Base-by-base conservation (phyloP, 1,140 invertebrate species). In the Tenebrio molitor region DNA sequence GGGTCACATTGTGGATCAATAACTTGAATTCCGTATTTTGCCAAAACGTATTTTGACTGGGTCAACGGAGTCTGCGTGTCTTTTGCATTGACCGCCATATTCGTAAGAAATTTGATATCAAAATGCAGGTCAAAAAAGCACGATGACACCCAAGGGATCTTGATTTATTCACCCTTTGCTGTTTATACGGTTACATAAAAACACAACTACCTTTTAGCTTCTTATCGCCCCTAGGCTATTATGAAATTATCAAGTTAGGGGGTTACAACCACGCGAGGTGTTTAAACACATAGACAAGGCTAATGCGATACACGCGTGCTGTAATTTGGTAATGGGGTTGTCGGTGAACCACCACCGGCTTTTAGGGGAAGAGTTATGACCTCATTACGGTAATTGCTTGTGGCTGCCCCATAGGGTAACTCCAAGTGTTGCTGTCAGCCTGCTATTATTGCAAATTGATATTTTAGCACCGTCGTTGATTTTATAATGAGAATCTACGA, bases 281-380 rank as follows among this genome's bases (percentile, higher is more conserved):
- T 76, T 74, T 76, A 76, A 76, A 73, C 69, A 64, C 58, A 69
- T 69, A 74, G 64, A 53, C 50, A 72, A 65, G 44, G 64, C 71
- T 72, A 72, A 72, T 72, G 71, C 46, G 71, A 72, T 50, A 72
- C 71, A 72, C 71, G 71, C 71, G 71, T 72, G 69, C 64, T 53
- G 68, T 76, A 76, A 76, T 76, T 76, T 73, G 72, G 74, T 76
- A 76, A 76, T 76, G 74, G 74, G 74, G 65, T 72, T 73, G 74
- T 75, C 53, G 66, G 65, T 64, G 44, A 62, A 42, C 71, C 71
- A 63, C 64, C 67, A 50, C 42, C 33, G 12, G 42, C 42, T 67
- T 70, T 73, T 74, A 69, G 72, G 74, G 72, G 53, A 76, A 76
- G 74, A 76, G 72, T 76, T 76, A 74, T 58, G 74, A 74, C 42